Evolutionary conservation across 2,113 vertebrate genomes (phyloP), one percentile per base, ranked within the genome.

Genomic region (Lota lota): DNA sequence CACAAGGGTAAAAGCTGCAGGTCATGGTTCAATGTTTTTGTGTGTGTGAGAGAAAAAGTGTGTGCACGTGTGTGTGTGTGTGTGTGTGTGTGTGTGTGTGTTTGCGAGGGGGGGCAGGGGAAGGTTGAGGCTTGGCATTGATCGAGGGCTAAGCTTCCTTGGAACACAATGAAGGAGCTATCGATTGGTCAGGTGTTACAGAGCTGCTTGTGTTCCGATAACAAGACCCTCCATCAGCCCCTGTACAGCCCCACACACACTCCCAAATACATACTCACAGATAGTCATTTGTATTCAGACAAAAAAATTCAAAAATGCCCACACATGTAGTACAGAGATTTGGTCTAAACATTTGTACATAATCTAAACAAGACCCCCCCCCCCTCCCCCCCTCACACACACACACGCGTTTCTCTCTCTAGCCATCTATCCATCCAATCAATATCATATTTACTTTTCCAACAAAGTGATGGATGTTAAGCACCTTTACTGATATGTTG

Each of bases 171-270:
- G 81, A 87, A 66, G 75, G 79, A 79, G 65, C 21, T 79, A 90
- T 91, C 22, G 81, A 91, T 87, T 64, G 66, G 64, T 73, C 79
- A 79, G 79, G 85, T 84, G 88, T 84, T 87, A 85, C 74, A 75
- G 85, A 87, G 82, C 81, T 88, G 86, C 83, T 87, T 75, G 67
- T 76, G 79, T 74, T 70, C 82, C 85, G 88, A 90, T 92, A 89
- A 89, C 83, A 87, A 83, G 79, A 69, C 79, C 64, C 63, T 84
- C 66, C 63, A 68, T 64, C 61, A 24, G 54, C 18, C 60, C 64
- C 63, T 22, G 63, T 63, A 36, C 61, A 33, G 8, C 57, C 17
- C 22, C 50, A 63, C 64, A 53, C 64, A 65, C 50, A 70, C 21
- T 18, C 64, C 54, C 64, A 64, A 22, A 47, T 11, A 14, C n/a